A percentile compares a stretch with the other conserved stretches of the same genome.
phyloP scores from a whole-genome alignment of 2,797 vertebrate genomes.

The Dendrocincla fuliginosa region DNA sequence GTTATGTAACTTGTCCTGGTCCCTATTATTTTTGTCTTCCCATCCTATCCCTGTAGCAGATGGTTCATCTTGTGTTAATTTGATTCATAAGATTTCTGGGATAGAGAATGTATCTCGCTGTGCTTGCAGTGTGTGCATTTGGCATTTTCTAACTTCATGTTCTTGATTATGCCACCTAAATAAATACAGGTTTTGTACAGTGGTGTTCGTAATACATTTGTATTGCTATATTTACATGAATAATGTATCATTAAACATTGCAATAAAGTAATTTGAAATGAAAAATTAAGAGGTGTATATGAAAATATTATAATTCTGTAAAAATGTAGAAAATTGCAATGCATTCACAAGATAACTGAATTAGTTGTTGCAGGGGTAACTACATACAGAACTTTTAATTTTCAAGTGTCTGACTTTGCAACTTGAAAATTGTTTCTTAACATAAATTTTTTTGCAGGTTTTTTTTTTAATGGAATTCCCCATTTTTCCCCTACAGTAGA shows the following conservation, averaged over 20 bases:
- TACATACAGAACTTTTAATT: not conserved
- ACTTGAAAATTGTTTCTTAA: not conserved
- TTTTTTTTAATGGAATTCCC: not conserved
- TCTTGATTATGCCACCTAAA: not conserved
- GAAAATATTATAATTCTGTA: not conserved
- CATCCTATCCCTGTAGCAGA: not conserved
- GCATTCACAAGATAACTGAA: not conserved
- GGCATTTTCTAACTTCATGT: not conserved
- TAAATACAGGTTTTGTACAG: not conserved
- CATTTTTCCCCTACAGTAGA: not conserved
- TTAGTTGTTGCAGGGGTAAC: not conserved
- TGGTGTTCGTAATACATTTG: not conserved
- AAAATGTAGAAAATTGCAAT: not conserved
- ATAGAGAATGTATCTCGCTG: not conserved
- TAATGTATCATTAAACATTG: not conserved
- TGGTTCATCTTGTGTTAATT: conserved; percentile 15
- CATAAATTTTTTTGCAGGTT: not conserved
- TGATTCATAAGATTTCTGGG: conserved; percentile 11
- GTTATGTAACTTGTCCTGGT: not conserved
- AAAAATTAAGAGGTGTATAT: not conserved
- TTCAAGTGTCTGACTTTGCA: not conserved
- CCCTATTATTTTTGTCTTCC: conserved; percentile 10
- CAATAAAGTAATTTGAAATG: not conserved
- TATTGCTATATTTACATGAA: not conserved
- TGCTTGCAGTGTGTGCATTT: not conserved